phyloP scores from a whole-genome alignment of 1,140 invertebrate species.

The Aphidius gifuensis region DNA sequence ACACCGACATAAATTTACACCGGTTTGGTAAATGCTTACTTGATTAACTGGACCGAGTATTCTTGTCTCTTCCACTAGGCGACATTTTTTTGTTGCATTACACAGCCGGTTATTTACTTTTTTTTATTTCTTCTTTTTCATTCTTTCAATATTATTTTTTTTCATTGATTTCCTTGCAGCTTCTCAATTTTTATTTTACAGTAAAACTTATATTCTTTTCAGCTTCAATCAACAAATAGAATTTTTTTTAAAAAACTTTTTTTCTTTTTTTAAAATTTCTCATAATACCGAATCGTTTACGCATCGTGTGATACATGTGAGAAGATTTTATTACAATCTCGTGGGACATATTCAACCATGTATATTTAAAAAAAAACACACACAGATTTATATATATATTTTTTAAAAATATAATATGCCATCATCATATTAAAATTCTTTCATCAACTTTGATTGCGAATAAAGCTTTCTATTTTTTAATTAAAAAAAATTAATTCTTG shows the following conservation, averaged over 20 bases:
- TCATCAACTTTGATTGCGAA: too few relatives aligned
- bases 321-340: constrained; percentile 23
- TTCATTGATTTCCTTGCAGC: background rate
- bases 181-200: constrained; percentile 8
- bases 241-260: too few relatives aligned
- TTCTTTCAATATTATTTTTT: constrained; percentile 1
- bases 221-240: background rate
- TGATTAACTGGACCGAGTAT: constrained; percentile 22
- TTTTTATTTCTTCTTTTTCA: constrained; percentile 3
- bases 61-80: constrained; percentile 14
- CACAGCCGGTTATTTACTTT: constrained; percentile 24
- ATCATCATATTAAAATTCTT: too few relatives aligned
- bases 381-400: too few relatives aligned
- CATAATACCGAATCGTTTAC: constrained; percentile 12
- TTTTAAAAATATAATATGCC: too few relatives aligned
- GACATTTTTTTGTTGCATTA: constrained; percentile 24
- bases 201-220: background rate
- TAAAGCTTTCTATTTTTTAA: too few relatives aligned
- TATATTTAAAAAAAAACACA: background rate
- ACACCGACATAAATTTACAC: background rate
- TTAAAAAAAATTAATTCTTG: too few relatives aligned
- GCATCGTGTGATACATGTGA: constrained; percentile 19
- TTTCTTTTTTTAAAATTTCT: background rate
- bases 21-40: constrained; percentile 4
- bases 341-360: constrained; percentile 4